These are phyloP conservation scores for Craterocephalus amniculus DNA, from an alignment of 2,797 vertebrate species.

Conservation along the genomic window DNA sequence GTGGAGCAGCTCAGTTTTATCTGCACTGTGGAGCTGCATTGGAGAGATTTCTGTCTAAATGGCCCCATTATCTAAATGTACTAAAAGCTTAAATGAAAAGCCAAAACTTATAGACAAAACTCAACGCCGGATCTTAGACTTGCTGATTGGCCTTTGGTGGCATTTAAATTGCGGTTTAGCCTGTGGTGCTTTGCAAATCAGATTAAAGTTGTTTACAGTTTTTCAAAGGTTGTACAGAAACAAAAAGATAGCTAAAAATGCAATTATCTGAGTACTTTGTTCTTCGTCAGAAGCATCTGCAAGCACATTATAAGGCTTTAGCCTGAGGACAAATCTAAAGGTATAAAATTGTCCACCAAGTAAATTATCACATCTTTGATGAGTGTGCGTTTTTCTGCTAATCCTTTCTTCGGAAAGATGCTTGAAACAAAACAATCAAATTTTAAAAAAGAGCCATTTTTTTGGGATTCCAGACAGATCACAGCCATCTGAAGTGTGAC, in stretches of 20 bases:
- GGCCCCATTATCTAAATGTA: slow-evolving; percentile 12
- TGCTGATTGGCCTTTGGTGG: slow-evolving; percentile 45
- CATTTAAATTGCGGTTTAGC: slow-evolving; percentile 56
- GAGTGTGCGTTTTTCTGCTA: slow-evolving; percentile 41
- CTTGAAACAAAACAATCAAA: background rate
- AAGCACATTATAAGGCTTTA: slow-evolving; percentile 26
- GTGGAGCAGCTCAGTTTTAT: background rate
- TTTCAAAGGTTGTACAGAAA: slow-evolving; percentile 32
- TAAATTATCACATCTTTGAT: slow-evolving; percentile 65
- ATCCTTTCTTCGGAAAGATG: slow-evolving; percentile 32
- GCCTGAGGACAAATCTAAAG: slow-evolving; percentile 52
- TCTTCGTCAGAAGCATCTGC: slow-evolving; percentile 32
- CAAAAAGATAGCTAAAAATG: slow-evolving; percentile 31
- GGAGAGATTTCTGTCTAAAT: background rate
- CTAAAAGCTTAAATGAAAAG: slow-evolving; percentile 9
- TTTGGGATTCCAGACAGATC: slow-evolving; percentile 32
- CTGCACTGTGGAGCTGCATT: background rate
- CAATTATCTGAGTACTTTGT: slow-evolving; percentile 29
- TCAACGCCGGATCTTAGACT: slow-evolving; percentile 31
- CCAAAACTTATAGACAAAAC: slow-evolving; percentile 3
- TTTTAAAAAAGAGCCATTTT: background rate
- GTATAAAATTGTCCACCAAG: slow-evolving; percentile 59
- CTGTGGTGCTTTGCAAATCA: slow-evolving; percentile 34
- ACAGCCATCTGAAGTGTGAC: slow-evolving; percentile 36
- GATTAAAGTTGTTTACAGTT: slow-evolving; percentile 39